Percentiles rank a stretch among this genome's conserved stretches.
Evolutionary conservation across 2,888 invertebrate genomes (phyloP).

Genomic region (Linyphia triangularis): DNA sequence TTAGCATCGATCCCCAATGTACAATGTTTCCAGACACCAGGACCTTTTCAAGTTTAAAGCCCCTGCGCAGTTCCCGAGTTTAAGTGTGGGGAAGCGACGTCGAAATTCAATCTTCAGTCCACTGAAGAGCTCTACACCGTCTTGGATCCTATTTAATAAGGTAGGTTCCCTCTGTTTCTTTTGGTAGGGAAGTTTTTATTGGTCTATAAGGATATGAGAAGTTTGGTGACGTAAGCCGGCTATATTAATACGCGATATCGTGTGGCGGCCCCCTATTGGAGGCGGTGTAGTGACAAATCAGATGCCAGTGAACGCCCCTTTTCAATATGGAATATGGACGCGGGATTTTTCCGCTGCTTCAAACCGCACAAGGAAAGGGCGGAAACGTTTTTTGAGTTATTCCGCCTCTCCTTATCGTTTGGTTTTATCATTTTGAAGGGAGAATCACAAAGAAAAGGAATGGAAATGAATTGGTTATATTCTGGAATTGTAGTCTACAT

Average conservation of each 20-base stretch:
- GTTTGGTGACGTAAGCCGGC: slow-evolving; percentile 53
- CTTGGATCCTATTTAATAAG: slow-evolving; percentile 31
- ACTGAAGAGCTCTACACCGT: neutral
- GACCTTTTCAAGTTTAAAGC: slow-evolving; percentile 56
- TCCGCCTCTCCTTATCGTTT: neutral
- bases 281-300: slow-evolving; percentile 72
- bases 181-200: slow-evolving; percentile 37
- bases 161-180: slow-evolving; percentile 33
- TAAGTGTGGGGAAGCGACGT: neutral
- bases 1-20: slow-evolving; percentile 42
- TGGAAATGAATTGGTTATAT: too few relatives aligned
- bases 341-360: slow-evolving; percentile 55
- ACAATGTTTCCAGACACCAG: slow-evolving; percentile 29
- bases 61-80: slow-evolving; percentile 50
- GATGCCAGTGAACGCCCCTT: slow-evolving; percentile 69
- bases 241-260: slow-evolving; percentile 75
- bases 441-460: neutral
- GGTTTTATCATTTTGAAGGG: neutral
- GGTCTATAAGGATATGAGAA: slow-evolving; percentile 67
- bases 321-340: slow-evolving; percentile 72
- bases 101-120: slow-evolving; percentile 20
- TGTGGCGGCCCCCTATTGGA: slow-evolving; percentile 68
- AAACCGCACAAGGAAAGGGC: slow-evolving; percentile 61
- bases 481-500: too few relatives aligned
- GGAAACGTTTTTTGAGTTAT: slow-evolving; percentile 32